Base-by-base conservation (phyloP, 2,888 invertebrate genomes). In the Callimorpha dominula region DNA sequence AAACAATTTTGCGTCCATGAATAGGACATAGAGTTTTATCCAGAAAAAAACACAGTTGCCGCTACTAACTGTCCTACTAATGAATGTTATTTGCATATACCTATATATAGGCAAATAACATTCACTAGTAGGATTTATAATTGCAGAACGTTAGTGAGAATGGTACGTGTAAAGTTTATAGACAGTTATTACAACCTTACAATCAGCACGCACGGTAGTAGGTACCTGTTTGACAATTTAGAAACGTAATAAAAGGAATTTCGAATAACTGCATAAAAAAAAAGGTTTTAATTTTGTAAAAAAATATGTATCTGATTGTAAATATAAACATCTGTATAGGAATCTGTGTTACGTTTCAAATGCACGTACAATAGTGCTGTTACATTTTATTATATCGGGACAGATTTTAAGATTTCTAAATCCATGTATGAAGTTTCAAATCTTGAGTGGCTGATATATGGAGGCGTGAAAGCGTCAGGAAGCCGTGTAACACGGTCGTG, bases 401-500 rank as follows among this genome's bases (percentile, higher is more conserved):
- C 65, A 73, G 66, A 72, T 68, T 76, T 70, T 68, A 75, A 67
- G 65, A 82, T 77, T 81, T 77, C 74, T 72, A 73, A 70, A 74
- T 74, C 76, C 65, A 65, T 62, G 50, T 65, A 52, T 57, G 75
- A 77, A 85, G 75, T 83, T 77, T 73, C 72, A 81, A 81, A 78
- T 80, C 83, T 80, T 76, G 70, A 73, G 80, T 78, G 76, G 78
- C 72, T 84, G 80, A 83, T 79, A 78, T 81, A 80, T 79, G 80
- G 76, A 83, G 79, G 82, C 81, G 82, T 84, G 84, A 85, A 84
- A 80, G 79, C 79, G 75, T 79, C 73, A 81, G 78, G 82, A 80
- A 81, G 76, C 75, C 74, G 77, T 79, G 81, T 81, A 80, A 81
- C 79, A 83, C 76, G 73, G 78, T 82, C 79, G 78, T 78, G 81